Percentiles rank a stretch among this genome's conserved stretches.
Evolutionary conservation across 1,140 invertebrate genomes (phyloP).

Genomic region (Octopus bimaculoides): DNA sequence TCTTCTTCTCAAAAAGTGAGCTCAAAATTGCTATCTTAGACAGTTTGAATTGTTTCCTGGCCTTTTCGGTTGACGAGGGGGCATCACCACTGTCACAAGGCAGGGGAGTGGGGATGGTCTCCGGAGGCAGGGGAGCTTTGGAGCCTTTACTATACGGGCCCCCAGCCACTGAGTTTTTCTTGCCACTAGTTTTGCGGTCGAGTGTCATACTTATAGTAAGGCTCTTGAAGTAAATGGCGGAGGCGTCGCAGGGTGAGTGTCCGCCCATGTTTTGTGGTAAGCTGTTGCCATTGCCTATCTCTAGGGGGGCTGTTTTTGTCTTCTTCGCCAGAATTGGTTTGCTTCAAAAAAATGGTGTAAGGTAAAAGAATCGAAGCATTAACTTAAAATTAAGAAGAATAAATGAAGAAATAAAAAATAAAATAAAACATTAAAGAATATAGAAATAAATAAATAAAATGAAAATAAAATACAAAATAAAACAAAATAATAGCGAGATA

Average conservation of each 20-base stretch:
- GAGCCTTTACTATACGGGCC: neutral
- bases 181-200: constrained; percentile 33
- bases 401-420: constrained; percentile 8
- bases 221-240: constrained; percentile 41
- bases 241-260: constrained; percentile 19
- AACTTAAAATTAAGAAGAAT: neutral
- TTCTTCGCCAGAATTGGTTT: constrained; percentile 44
- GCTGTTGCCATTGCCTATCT: constrained; percentile 1
- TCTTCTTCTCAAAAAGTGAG: constrained; percentile 50
- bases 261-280: neutral
- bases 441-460: constrained; percentile 10
- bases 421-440: constrained; percentile 15
- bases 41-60: constrained; percentile 17
- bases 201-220: constrained; percentile 46
- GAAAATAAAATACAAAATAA: neutral
- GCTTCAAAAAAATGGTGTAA: constrained; percentile 24
- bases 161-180: constrained; percentile 19
- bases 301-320: constrained; percentile 45
- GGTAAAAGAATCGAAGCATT: neutral
- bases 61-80: neutral
- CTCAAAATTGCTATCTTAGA: constrained; percentile 50
- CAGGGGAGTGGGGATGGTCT: neutral
- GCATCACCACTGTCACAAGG: neutral
- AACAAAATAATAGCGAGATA: neutral
- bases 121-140: neutral